Conservation (phyloP, 37 sponge, comb jelly and placozoan species). For the Diacarnus erythraeanus region DNA sequence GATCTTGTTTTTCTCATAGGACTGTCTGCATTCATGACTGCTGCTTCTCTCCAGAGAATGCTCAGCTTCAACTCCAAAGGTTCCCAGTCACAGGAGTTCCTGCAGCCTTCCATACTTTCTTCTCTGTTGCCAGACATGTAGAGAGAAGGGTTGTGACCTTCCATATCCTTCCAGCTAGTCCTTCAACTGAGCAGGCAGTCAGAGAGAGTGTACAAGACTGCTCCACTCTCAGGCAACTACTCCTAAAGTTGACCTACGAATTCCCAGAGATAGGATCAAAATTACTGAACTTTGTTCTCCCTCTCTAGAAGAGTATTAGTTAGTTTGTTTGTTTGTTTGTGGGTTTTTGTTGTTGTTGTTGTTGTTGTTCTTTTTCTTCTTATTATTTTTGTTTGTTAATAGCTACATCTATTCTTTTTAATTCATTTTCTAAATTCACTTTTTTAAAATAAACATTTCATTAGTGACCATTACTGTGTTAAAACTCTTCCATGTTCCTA, state of each 20-base stretch:
- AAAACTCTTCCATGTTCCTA: too few relatives aligned
- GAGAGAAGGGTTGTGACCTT: constrained; percentile 52
- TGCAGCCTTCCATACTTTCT: constrained; percentile 44
- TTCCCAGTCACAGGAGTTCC: background rate
- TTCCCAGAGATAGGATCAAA: constrained; percentile 18
- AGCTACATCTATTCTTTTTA: too few relatives aligned
- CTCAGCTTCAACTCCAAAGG: constrained; percentile 54
- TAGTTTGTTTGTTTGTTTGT: background rate
- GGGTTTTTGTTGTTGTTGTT: background rate
- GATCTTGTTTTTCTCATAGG: constrained; percentile 28
- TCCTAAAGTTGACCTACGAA: background rate
- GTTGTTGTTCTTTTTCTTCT: background rate
- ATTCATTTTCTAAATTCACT: too few relatives aligned
- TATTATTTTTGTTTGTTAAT: too few relatives aligned
- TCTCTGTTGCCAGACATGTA: constrained; percentile 56
- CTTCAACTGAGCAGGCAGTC: constrained; percentile 22
- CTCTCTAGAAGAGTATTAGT: background rate
- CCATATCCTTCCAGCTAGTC: constrained; percentile 48
- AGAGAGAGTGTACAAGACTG: constrained; percentile 23
- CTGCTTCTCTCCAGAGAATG: constrained; percentile 80
- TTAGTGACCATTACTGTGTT: too few relatives aligned
- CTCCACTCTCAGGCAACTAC: constrained; percentile 30
- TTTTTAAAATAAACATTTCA: too few relatives aligned
- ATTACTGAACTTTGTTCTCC: background rate
- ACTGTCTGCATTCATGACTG: constrained; percentile 77